Conservation (phyloP, 2,797 vertebrate genomes). For the Chloroceryle amazona region DNA sequence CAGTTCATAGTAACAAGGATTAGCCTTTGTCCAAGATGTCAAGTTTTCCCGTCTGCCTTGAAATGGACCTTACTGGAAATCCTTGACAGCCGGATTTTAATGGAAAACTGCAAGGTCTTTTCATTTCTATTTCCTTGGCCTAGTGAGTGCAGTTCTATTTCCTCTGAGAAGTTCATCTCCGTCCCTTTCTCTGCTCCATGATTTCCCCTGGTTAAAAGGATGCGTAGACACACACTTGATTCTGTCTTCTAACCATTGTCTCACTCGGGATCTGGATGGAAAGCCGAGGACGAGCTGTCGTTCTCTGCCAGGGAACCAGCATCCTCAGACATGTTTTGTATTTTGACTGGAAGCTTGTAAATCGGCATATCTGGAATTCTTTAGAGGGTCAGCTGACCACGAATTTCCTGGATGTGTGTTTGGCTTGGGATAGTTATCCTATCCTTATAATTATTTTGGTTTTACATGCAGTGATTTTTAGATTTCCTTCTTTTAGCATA, state of each 20-base stretch:
- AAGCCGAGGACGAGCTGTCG: neutral
- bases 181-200: neutral
- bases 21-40: neutral
- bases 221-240: neutral
- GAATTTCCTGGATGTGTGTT: constrained; percentile 4
- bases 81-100: neutral
- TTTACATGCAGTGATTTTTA: constrained; percentile 2
- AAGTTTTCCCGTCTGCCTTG: neutral
- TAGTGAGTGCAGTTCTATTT: neutral
- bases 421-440: neutral
- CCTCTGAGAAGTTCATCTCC: neutral
- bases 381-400: neutral
- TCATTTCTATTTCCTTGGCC: neutral
- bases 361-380: constrained; percentile 42
- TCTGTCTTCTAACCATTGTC: neutral
- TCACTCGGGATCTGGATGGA: fast-evolving
- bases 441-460: constrained; percentile 32
- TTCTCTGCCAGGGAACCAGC: neutral
- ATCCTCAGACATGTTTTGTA: neutral
- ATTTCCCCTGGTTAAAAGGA: neutral
- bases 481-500: neutral
- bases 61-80: neutral
- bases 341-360: constrained; percentile 2
- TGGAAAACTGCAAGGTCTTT: neutral
- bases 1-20: neutral